These are phyloP conservation scores for Trachelus troglodyta DNA, from an alignment of 2,888 invertebrate genomes.

Conservation along the genomic window DNA sequence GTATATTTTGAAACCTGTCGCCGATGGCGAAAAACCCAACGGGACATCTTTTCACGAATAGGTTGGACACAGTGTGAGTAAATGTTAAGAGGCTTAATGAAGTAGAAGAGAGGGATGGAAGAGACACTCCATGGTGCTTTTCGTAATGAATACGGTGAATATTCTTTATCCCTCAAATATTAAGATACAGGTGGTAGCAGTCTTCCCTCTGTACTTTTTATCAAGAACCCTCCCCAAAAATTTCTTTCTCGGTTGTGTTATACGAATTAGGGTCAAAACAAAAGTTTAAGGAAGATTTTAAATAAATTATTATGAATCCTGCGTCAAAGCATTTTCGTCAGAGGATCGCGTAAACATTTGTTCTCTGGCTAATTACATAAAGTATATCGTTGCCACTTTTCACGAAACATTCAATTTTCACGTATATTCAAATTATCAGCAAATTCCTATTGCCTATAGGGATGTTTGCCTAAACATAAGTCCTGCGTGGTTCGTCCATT, in stretches of 20 bases:
- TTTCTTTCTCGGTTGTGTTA: not conserved
- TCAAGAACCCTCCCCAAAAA: not conserved
- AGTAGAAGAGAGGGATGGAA: not conserved
- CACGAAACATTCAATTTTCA: not conserved
- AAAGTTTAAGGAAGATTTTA: not conserved
- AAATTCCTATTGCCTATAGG: not conserved
- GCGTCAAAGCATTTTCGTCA: not conserved
- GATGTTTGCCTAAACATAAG: not conserved
- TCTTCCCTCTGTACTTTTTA: not conserved
- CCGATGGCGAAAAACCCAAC: too few relatives aligned
- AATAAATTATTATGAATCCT: not conserved
- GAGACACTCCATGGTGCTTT: not conserved
- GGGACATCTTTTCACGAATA: not conserved
- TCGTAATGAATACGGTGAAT: not conserved
- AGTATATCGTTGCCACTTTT: not conserved
- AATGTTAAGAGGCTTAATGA: not conserved
- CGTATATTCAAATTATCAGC: not conserved
- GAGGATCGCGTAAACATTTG: not conserved
- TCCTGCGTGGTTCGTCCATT: not conserved
- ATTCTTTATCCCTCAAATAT: not conserved
- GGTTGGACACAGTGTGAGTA: not conserved
- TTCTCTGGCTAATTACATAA: not conserved
- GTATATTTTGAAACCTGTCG: too few relatives aligned
- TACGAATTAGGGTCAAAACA: not conserved
- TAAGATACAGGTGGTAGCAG: not conserved